Conservation (phyloP, 2,888 invertebrate genomes). For the Notodonta dromedarius region DNA sequence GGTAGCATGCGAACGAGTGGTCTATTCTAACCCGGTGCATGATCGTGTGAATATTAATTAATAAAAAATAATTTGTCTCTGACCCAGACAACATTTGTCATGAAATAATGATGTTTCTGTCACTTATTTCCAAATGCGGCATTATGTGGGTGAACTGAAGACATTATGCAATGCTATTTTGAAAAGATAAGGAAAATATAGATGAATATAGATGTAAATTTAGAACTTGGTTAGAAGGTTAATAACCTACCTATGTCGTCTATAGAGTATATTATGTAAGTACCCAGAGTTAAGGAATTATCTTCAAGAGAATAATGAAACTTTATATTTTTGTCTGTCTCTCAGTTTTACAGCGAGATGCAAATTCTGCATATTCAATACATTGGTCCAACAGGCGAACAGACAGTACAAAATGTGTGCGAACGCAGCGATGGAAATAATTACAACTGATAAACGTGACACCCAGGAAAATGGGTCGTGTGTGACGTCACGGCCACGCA, state of each 20-base stretch:
- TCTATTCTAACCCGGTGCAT: background rate
- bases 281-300: no score
- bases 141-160: slow-evolving; percentile 1
- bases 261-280: no score
- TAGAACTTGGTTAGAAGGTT: no score
- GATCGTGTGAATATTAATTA: background rate
- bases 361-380: no score
- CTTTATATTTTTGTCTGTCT: no score
- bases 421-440: slow-evolving; percentile 25
- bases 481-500: slow-evolving; percentile 28
- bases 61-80: background rate
- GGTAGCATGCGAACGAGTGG: background rate
- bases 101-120: background rate
- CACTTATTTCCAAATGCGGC: background rate
- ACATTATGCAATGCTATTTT: background rate
- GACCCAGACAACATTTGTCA: background rate
- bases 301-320: no score
- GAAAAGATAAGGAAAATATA: background rate
- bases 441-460: slow-evolving; percentile 40
- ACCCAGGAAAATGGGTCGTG: slow-evolving; percentile 35
- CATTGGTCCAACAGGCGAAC: no score
- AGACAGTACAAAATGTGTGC: background rate
- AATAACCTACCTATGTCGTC: no score
- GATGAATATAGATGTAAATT: background rate
- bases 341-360: no score